Percentiles rank a stretch among this genome's conserved stretches.
Evolutionary conservation across 2,797 vertebrate genomes (phyloP).

Genomic region (Phoxinus dragarum): DNA sequence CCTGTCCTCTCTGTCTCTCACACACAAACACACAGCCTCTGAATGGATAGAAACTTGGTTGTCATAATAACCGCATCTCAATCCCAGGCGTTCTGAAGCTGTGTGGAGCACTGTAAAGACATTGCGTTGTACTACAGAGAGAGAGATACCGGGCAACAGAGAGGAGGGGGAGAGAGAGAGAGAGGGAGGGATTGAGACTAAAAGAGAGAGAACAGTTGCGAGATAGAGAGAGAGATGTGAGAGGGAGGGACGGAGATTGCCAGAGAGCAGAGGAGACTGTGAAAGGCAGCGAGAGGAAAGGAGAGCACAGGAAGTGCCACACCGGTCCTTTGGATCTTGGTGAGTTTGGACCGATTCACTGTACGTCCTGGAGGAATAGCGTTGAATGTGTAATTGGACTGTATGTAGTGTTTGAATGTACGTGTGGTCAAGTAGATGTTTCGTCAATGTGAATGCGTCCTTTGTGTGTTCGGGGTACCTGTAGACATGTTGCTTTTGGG

Average conservation of each 20-base stretch:
- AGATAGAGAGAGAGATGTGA: slow-evolving; percentile 32
- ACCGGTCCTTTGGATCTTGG: slow-evolving; percentile 45
- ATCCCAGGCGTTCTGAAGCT: slow-evolving; percentile 43
- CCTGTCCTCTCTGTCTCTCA: slow-evolving; percentile 45
- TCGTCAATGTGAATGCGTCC: background rate
- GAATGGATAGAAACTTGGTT: slow-evolving; percentile 44
- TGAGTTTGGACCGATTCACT: slow-evolving; percentile 47
- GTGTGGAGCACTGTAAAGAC: slow-evolving; percentile 21
- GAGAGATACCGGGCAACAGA: slow-evolving; percentile 6
- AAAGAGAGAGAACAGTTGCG: slow-evolving; percentile 12
- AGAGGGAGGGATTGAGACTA: slow-evolving; percentile 35
- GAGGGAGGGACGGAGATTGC: slow-evolving; percentile 43
- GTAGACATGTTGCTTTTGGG: background rate
- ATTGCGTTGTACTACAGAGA: slow-evolving; percentile 34
- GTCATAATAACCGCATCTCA: slow-evolving; percentile 52
- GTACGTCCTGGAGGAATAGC: background rate
- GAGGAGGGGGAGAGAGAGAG: slow-evolving; percentile 21
- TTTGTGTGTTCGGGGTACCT: slow-evolving; percentile 24
- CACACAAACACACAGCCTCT: slow-evolving; percentile 9
- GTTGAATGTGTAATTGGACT: background rate
- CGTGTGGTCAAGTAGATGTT: slow-evolving; percentile 8
- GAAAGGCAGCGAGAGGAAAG: slow-evolving; percentile 40
- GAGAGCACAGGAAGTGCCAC: slow-evolving; percentile 43
- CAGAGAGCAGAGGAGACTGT: slow-evolving; percentile 36
- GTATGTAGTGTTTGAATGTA: slow-evolving; percentile 1